Base-by-base conservation (phyloP, 2,888 invertebrate species). In the Sceliomorpha sp. region DNA sequence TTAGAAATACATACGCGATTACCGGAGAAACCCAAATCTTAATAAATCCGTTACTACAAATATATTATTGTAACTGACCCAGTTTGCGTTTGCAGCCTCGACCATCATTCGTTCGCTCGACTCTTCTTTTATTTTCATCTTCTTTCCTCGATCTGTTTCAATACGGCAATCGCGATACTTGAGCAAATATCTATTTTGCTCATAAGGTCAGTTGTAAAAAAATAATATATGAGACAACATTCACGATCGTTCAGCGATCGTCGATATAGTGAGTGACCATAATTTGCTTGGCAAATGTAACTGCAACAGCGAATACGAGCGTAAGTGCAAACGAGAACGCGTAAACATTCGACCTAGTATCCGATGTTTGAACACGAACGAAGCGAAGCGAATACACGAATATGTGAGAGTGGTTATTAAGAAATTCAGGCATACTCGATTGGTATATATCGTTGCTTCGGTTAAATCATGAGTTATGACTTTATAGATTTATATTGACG, bases 341-440 rank as follows among this genome's bases (percentile, higher is more conserved):
- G 44, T 56, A 64, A 50, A 64, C 44, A 64, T 44, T 39, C 31
- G 29, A 14, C 24, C 50, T 48, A 48, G 56, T 50, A 64, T 58
- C 50, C 39, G 34, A 56, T 58, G 64, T 55, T 64, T 58, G 50
- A 31, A 44, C 32, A 24, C 32, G 50, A 64, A 44, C 26, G 31
- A 26, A 51, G 34, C 27, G 55, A 47, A 40, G 42, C 50, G 42
- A 50, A 26, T 7, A 37, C 17, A 36, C 36, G 40, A 53, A 45
- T 53, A 40, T 8, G 32, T 26, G 20, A 31, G 15, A 40, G 42
- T 45, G n/a, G n/a, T 64, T 44, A 50, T 56, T 50, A 50, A 50
- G 50, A 20, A 17, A 48, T 56, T 55, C 48, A 4, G 45, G 24
- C 50, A 26, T 47, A 32, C 45, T 45, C 51, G 44, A 60, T 37